Conservation (phyloP, 2,888 invertebrate genomes). For the Ophion ellenae region DNA sequence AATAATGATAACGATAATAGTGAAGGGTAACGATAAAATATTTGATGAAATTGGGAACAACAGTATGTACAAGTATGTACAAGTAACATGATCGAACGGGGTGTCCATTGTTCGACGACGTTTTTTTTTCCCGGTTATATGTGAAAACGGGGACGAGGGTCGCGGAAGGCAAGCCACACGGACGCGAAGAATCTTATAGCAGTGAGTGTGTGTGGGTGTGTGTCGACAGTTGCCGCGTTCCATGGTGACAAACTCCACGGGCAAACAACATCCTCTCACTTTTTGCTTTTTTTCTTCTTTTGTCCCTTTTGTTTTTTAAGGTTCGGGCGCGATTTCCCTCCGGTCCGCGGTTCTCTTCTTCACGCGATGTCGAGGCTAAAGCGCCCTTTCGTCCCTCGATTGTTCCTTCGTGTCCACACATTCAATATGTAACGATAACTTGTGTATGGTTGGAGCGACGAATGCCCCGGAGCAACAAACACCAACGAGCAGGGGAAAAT, state of each 20-base stretch:
- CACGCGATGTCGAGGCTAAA: slow-evolving; percentile 28
- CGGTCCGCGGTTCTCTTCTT: slow-evolving; percentile 1
- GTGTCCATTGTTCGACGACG: slow-evolving; percentile 64
- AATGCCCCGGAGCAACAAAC: neutral
- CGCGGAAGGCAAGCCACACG: slow-evolving; percentile 50
- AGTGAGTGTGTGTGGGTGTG: slow-evolving; percentile 36
- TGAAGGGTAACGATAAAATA: neutral
- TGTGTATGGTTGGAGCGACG: slow-evolving; percentile 42
- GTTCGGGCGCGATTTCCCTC: slow-evolving; percentile 50
- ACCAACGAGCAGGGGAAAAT: neutral
- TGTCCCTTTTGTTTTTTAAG: slow-evolving; percentile 67
- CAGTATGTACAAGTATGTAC: slow-evolving; percentile 2
- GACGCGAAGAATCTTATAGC: slow-evolving; percentile 58
- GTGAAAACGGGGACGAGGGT: slow-evolving; percentile 41
- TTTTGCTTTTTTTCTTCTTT: slow-evolving; percentile 54
- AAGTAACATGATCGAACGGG: slow-evolving; percentile 33
- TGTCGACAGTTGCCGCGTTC: slow-evolving; percentile 72
- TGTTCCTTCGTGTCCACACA: slow-evolving; percentile 30
- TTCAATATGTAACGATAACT: slow-evolving; percentile 41
- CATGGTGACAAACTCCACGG: slow-evolving; percentile 78
- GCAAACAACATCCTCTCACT: slow-evolving; percentile 76
- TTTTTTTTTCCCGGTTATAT: slow-evolving; percentile 55
- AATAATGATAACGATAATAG: neutral
- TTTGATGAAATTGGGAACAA: slow-evolving; percentile 4
- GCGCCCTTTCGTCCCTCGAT: slow-evolving; percentile 70